A percentile compares a stretch with the other conserved stretches of the same genome.
Evolutionary conservation across 2,113 vertebrate species (phyloP).

Genomic region (Chroicocephalus ridibundus): DNA sequence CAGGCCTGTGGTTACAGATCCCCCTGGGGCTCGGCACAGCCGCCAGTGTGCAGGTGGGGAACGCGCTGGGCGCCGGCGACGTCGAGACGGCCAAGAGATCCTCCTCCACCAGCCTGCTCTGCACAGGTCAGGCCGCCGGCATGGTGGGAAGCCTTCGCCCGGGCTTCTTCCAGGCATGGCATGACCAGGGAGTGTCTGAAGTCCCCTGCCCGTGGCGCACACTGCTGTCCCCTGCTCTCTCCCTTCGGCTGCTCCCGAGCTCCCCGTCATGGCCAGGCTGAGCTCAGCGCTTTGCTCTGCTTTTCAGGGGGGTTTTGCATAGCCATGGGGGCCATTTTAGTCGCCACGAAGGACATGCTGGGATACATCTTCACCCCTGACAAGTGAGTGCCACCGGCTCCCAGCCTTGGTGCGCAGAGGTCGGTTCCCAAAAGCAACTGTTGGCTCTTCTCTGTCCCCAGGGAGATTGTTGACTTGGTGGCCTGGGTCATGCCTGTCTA

Average conservation of each 20-base stretch:
- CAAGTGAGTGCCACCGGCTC: slow-evolving; percentile 69
- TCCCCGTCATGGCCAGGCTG: fast-evolving
- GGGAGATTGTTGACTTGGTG: slow-evolving; percentile 69
- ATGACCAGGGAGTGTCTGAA: background rate
- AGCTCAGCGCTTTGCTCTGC: background rate
- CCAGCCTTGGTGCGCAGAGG: fast-evolving
- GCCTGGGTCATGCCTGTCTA: slow-evolving; percentile 64
- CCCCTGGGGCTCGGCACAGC: slow-evolving; percentile 79
- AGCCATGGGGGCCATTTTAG: slow-evolving; percentile 65
- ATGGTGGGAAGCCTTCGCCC: fast-evolving
- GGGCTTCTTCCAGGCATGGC: background rate
- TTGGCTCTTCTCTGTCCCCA: background rate
- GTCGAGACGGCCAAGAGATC: slow-evolving; percentile 70
- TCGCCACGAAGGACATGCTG: slow-evolving; percentile 71
- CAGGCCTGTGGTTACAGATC: slow-evolving; percentile 69
- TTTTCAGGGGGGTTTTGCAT: slow-evolving; percentile 67
- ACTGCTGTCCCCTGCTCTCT: background rate
- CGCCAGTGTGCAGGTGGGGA: slow-evolving; percentile 83
- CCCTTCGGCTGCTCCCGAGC: background rate
- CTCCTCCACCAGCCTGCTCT: slow-evolving; percentile 71
- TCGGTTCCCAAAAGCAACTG: background rate
- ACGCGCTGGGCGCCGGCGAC: slow-evolving; percentile 82
- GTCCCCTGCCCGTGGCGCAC: fast-evolving
- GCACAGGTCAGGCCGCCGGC: slow-evolving; percentile 71
- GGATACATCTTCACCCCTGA: slow-evolving; percentile 85